Evolutionary conservation across 1,140 invertebrate genomes (phyloP).

Genomic region (Euwallacea fornicatus): DNA sequence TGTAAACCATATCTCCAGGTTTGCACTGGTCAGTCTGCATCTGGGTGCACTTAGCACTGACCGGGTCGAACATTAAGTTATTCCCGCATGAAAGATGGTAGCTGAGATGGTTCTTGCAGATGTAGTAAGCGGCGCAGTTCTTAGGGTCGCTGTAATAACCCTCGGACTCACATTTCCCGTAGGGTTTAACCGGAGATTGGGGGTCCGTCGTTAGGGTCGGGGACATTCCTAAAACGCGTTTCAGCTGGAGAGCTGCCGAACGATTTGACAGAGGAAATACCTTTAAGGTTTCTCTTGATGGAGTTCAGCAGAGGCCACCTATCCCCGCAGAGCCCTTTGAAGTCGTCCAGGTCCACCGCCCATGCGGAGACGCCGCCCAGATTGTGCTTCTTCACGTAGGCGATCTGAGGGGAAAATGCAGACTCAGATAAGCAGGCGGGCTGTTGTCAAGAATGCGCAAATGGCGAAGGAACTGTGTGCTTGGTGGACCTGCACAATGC

Average conservation of each 20-base stretch:
- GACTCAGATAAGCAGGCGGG: not conserved
- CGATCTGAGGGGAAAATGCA: conserved; percentile 55
- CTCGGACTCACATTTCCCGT: conserved; percentile 56
- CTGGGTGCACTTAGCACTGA: conserved; percentile 58
- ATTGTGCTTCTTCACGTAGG: conserved; percentile 63
- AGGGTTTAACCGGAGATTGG: conserved; percentile 40
- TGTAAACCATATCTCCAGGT: conserved; percentile 47
- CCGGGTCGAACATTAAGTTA: conserved; percentile 58
- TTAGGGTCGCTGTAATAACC: conserved; percentile 63
- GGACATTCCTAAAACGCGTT: not conserved
- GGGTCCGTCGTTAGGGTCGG: conserved; percentile 17
- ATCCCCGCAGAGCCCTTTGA: conserved; percentile 66
- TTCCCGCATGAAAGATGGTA: conserved; percentile 60
- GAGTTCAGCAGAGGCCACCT: conserved; percentile 66
- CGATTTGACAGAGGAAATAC: conserved; percentile 41
- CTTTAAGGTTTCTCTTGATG: conserved; percentile 61
- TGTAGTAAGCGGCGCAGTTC: conserved; percentile 68
- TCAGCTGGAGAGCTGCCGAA: not conserved
- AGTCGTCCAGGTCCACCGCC: conserved; percentile 70
- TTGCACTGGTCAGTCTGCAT: conserved; percentile 42
- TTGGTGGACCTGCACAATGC: too few relatives aligned
- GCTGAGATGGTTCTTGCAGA: conserved; percentile 65
- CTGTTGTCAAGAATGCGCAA: not conserved
- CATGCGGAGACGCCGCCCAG: conserved; percentile 70
- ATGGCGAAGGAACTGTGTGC: too few relatives aligned